Evolutionary conservation across 2,797 vertebrate species (phyloP).

Genomic region (Centroberyx gerrardi): DNA sequence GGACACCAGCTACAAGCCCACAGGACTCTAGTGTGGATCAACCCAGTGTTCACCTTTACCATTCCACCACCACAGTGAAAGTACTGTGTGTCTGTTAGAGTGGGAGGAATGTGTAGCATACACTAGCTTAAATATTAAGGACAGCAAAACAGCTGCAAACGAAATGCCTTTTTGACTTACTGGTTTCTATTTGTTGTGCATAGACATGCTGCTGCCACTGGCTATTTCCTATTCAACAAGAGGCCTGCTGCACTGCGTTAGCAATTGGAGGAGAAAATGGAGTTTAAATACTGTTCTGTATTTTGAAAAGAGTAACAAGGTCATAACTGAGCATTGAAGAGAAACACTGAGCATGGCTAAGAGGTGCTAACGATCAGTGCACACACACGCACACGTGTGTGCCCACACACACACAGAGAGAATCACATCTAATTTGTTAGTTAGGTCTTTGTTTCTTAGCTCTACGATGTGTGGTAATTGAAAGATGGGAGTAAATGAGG

Average conservation of each 20-base stretch:
- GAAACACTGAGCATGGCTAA: constrained; percentile 21
- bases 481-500: constrained; percentile 20
- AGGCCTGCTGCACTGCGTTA: constrained; percentile 9
- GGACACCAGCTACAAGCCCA: neutral
- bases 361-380: constrained; percentile 17
- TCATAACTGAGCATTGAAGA: constrained; percentile 46
- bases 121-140: neutral
- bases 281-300: constrained; percentile 30
- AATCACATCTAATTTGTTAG: neutral
- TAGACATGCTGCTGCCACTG: constrained; percentile 14
- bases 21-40: neutral
- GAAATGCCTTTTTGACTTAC: neutral
- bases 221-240: constrained; percentile 13
- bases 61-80: neutral
- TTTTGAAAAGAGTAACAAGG: constrained; percentile 18
- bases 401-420: too few species aligned
- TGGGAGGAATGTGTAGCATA: neutral
- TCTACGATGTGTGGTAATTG: constrained; percentile 3
- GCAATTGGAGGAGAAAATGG: constrained; percentile 11
- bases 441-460: constrained; percentile 33
- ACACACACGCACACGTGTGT: constrained; percentile 6
- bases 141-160: constrained; percentile 6
- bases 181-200: constrained; percentile 6
- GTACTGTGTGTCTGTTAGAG: neutral
- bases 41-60: neutral